Base-by-base conservation (phyloP, 2,797 vertebrate genomes). In the Pipistrellus kuhlii region DNA sequence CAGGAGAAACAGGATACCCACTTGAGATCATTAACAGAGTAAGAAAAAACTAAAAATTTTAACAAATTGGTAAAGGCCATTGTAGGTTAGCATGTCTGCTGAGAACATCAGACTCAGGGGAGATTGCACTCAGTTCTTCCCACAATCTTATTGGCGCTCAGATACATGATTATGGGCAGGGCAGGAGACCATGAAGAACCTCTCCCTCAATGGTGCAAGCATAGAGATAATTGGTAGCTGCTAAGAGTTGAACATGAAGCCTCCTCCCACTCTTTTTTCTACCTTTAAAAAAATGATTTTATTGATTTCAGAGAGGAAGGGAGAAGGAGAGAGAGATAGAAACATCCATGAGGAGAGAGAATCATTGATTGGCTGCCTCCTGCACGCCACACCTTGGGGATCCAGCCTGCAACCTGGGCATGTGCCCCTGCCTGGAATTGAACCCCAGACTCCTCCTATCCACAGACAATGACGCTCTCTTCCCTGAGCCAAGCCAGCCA, bases 11-110 rank as follows among this genome's bases (percentile, higher is more conserved):
- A 2, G n/a, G 25, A 82, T 48, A 78, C 20, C 44, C 5, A 35
- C 35, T 77, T 83, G 44, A 83, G 35, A 38, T 57, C 64, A 80
- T 90, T 51, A 73, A 41, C 4, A 84, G 15, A 90, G 48, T 32
- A 87, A 90, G 76, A 75, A 72, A 27, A 62, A 78, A 73, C 17
- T 57, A 86, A 88, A 92, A 64, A 23, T 38, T 87, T 84, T 87
- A 86, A 59, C 20, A 3, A 71, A 76, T 68, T 46, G 8, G 62
- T 84, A 64, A 90, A 73, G 21, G 62, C 14, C 27, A 69, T 20
- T 57, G 23, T 75, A 81, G 72, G 38, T 30, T 51, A 66, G 1
- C 4, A 11, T 48, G 66, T 81, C 20, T 71, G 32, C 72, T 92
- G 59, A 64, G 57, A 68, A 51, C 20, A 35, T 84, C 44, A 93